These are phyloP conservation scores for Drosophila lini DNA, from an alignment of 1,140 invertebrate species.

Conservation along the genomic window DNA sequence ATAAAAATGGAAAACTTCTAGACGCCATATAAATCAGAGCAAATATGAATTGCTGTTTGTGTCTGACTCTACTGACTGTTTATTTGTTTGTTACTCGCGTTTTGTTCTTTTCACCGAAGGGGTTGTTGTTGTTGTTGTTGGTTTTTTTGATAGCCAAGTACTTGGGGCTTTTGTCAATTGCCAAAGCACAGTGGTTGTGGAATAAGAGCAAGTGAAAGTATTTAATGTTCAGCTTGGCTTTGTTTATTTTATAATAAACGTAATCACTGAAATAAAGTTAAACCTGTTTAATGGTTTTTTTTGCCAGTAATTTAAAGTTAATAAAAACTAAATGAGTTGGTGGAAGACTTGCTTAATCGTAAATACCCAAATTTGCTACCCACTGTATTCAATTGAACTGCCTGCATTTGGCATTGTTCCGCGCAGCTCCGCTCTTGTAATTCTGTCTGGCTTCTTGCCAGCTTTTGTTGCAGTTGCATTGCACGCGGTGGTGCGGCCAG, in stretches of 20 bases:
- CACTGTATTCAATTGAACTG: constrained; percentile 76
- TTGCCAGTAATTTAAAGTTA: background rate
- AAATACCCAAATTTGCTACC: constrained; percentile 29
- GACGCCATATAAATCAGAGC: constrained; percentile 83
- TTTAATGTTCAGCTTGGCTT: no score
- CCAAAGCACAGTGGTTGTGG: constrained; percentile 23
- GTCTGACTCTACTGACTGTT: constrained; percentile 67
- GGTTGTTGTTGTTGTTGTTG: constrained; percentile 20
- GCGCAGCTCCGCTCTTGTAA: constrained; percentile 70
- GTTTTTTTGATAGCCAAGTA: constrained; percentile 45
- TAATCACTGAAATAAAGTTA: background rate
- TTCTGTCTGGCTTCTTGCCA: constrained; percentile 71
- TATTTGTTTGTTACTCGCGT: constrained; percentile 71
- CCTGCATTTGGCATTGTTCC: constrained; percentile 71
- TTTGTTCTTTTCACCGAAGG: constrained; percentile 63
- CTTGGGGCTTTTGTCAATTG: constrained; percentile 57
- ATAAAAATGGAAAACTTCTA: constrained; percentile 83
- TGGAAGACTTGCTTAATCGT: background rate
- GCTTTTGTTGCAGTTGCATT: constrained; percentile 57
- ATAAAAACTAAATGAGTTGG: background rate
- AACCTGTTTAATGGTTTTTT: background rate
- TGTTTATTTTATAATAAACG: background rate
- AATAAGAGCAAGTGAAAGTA: background rate
- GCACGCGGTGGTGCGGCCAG: constrained; percentile 19
- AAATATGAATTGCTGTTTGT: constrained; percentile 80